Conservation (phyloP, 2,888 invertebrate genomes). For the Cyaniris semiargus region DNA sequence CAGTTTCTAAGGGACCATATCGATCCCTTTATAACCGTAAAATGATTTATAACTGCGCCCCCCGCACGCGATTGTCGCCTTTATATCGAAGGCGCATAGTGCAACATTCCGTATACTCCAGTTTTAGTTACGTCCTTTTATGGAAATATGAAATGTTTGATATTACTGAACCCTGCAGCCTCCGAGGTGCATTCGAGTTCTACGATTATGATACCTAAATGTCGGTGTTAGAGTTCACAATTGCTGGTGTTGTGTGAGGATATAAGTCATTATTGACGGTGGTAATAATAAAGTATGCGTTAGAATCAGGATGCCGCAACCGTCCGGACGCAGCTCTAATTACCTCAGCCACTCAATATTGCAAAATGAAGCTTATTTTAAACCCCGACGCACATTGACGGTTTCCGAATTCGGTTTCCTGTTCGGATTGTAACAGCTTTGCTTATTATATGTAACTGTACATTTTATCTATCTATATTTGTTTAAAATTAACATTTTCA, state of each 20-base stretch:
- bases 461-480: too few species aligned
- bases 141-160: constrained; percentile 43
- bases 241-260: constrained; percentile 33
- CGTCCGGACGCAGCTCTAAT: constrained; percentile 72
- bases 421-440: background rate
- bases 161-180: constrained; percentile 49
- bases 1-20: constrained; percentile 69
- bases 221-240: constrained; percentile 41
- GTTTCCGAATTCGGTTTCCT: constrained; percentile 7
- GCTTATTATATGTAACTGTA: too few species aligned
- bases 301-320: constrained; percentile 77
- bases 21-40: constrained; percentile 45
- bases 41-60: constrained; percentile 40
- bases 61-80: constrained; percentile 39
- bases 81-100: constrained; percentile 37
- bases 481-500: too few species aligned
- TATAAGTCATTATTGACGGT: constrained; percentile 41
- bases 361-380: constrained; percentile 71
- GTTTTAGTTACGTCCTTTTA: constrained; percentile 47
- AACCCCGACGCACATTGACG: constrained; percentile 35
- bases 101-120: constrained; percentile 47
- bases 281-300: constrained; percentile 52
- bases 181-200: constrained; percentile 43
- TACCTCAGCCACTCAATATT: constrained; percentile 74
- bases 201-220: constrained; percentile 42